Evolutionary conservation across 2,797 vertebrate species (phyloP).

Genomic region (Gymnopithys bicolor): DNA sequence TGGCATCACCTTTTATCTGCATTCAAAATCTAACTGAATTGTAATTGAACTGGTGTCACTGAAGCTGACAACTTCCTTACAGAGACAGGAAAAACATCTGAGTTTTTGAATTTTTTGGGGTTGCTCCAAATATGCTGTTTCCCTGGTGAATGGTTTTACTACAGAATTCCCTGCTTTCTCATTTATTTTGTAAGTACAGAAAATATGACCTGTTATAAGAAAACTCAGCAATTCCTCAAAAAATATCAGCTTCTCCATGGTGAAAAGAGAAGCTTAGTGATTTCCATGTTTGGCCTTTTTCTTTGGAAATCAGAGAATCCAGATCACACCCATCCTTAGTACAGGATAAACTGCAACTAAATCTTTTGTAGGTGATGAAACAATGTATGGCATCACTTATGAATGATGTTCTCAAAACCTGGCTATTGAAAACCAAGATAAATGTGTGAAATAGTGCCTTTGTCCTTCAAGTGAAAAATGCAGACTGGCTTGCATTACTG

Average conservation of each 20-base stretch:
- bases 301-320: background rate
- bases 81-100: background rate
- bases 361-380: background rate
- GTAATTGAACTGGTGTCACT: background rate
- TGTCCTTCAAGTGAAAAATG: background rate
- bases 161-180: background rate
- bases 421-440: background rate
- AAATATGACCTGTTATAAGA: background rate
- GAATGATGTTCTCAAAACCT: background rate
- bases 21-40: background rate
- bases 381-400: rapidly evolving
- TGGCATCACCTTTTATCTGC: background rate
- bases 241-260: background rate
- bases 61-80: background rate
- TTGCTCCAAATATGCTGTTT: background rate
- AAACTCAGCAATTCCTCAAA: background rate
- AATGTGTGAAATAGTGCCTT: background rate
- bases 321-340: background rate
- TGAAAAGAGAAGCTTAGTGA: background rate
- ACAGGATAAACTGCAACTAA: background rate
- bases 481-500: background rate
- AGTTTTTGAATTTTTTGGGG: background rate
- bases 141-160: background rate
- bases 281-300: background rate
- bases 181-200: background rate